phyloP scores from a whole-genome alignment of 1,140 invertebrate species.

The Scaptomyza hsui region DNA sequence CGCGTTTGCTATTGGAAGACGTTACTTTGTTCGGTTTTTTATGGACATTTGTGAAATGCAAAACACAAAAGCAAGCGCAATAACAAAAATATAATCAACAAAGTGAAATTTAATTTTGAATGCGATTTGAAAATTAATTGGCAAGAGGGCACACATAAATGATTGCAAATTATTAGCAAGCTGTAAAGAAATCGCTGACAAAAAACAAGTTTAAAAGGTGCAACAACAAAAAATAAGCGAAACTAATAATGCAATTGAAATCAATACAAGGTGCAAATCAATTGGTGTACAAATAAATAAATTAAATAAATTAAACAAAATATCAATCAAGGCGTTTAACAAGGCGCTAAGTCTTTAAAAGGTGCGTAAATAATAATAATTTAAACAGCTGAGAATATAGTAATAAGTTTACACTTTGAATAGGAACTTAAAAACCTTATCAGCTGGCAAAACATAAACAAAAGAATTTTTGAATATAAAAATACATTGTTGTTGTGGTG shows the following conservation, averaged over 20 bases:
- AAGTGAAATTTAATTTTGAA: constrained; percentile 57
- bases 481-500: constrained; percentile 22
- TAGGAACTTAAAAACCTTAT: constrained; percentile 26
- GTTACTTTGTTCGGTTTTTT: constrained; percentile 43
- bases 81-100: constrained; percentile 29
- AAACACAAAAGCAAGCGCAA: constrained; percentile 30
- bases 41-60: constrained; percentile 55
- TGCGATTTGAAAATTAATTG: constrained; percentile 56
- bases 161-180: constrained; percentile 42
- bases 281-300: constrained; percentile 33
- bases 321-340: constrained; percentile 21
- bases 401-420: too few relatives aligned
- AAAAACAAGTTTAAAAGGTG: constrained; percentile 36
- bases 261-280: constrained; percentile 45
- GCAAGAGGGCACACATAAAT: constrained; percentile 39
- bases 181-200: constrained; percentile 42
- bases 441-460: constrained; percentile 50
- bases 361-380: constrained; percentile 43
- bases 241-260: constrained; percentile 51
- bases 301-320: constrained; percentile 7
- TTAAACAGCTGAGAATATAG: too few relatives aligned
- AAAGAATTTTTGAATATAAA: constrained; percentile 14
- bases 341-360: constrained; percentile 24
- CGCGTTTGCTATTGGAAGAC: constrained; percentile 40
- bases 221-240: constrained; percentile 24